Conservation (phyloP, 2,113 vertebrate species). For the Myodes glareolus region DNA sequence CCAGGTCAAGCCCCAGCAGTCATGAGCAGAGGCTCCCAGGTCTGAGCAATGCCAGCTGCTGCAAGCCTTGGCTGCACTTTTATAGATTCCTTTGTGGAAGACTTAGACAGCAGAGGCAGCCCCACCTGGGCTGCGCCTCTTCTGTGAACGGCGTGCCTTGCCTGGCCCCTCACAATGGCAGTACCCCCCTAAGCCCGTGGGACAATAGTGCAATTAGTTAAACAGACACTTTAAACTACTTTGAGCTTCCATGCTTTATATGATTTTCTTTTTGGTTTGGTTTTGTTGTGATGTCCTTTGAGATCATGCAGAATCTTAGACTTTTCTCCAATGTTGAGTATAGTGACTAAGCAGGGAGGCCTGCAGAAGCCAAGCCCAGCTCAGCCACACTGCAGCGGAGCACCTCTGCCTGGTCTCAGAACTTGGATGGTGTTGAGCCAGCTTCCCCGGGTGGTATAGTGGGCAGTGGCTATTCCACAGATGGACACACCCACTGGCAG, state of each 20-base stretch:
- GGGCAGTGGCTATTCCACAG: not conserved
- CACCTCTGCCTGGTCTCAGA: accelerated
- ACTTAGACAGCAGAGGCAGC: slow-evolving; percentile 63
- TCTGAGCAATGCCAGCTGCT: not conserved
- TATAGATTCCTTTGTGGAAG: slow-evolving; percentile 62
- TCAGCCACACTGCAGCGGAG: not conserved
- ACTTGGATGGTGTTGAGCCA: no score
- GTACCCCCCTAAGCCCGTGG: slow-evolving; percentile 50
- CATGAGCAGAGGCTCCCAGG: not conserved
- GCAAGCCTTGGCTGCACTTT: not conserved
- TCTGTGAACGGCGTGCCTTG: slow-evolving; percentile 75
- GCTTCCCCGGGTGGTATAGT: accelerated
- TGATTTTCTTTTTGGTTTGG: slow-evolving; percentile 72
- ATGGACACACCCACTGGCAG: accelerated
- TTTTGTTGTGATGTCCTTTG: slow-evolving; percentile 78
- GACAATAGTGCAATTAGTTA: slow-evolving; percentile 68
- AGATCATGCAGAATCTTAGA: slow-evolving; percentile 86
- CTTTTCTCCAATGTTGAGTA: slow-evolving; percentile 69
- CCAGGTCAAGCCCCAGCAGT: slow-evolving; percentile 48
- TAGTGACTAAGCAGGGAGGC: slow-evolving; percentile 56
- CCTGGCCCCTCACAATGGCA: slow-evolving; percentile 65
- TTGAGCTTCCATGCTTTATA: slow-evolving; percentile 63
- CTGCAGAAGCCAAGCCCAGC: not conserved
- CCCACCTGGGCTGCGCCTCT: slow-evolving; percentile 67
- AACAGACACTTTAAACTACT: not conserved